Conservation (phyloP, 92 coral and sea anemone genomes). For the Metridium senile region DNA sequence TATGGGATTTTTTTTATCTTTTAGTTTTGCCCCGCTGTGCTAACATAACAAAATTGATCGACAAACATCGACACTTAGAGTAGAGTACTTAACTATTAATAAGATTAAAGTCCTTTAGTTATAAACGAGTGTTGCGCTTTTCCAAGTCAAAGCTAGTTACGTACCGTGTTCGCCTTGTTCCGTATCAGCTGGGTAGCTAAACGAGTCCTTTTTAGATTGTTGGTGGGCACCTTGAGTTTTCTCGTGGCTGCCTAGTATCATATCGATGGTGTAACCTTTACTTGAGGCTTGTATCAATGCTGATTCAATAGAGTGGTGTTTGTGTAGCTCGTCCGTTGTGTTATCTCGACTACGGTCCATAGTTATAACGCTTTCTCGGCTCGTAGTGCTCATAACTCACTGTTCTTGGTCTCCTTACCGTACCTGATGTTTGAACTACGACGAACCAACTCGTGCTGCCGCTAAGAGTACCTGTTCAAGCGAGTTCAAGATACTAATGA, state of each 20-base stretch:
- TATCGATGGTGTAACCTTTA: conserved; percentile 89
- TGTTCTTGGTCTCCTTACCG: neutral
- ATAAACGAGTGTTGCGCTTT: neutral
- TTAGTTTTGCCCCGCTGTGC: conserved; percentile 9
- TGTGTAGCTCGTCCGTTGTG: conserved; percentile 2
- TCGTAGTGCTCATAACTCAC: conserved; percentile 12
- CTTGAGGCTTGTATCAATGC: conserved; percentile 90
- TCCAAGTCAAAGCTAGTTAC: neutral
- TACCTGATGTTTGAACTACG: neutral
- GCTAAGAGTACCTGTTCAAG: conserved; percentile 25
- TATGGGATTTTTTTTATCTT: neutral
- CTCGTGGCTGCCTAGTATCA: conserved; percentile 86
- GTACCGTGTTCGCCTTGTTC: conserved; percentile 3
- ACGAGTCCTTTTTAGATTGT: neutral
- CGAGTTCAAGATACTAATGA: conserved; percentile 56
- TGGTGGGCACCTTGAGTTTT: neutral
- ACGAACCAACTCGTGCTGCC: conserved; percentile 24
- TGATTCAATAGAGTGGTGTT: conserved; percentile 78
- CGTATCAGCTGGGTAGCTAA: neutral
- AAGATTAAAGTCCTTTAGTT: conserved; percentile 4
- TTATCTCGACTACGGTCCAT: conserved; percentile 20
- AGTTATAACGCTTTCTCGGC: conserved; percentile 36
- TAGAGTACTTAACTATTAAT: conserved; percentile 21
- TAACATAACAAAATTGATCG: conserved; percentile 11
- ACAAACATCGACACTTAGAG: neutral